Conservation (phyloP, 1,140 invertebrate genomes). For the Trichoplusia ni region DNA sequence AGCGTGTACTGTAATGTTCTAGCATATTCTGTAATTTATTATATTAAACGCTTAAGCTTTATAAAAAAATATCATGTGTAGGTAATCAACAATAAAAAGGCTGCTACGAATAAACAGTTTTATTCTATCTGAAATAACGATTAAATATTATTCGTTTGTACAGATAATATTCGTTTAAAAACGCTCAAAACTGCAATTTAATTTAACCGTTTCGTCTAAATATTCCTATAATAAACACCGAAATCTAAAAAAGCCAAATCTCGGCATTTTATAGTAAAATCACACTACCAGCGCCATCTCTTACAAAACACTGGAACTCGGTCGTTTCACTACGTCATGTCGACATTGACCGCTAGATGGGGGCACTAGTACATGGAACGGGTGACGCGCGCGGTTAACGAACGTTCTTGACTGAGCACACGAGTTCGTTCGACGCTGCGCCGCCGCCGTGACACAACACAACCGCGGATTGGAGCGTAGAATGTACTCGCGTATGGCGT, state of each 20-base stretch:
- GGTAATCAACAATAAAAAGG: too few species aligned
- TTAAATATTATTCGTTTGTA: too few species aligned
- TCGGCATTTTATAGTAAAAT: neutral
- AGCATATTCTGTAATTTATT: too few species aligned
- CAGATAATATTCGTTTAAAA: too few species aligned
- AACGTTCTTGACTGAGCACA: constrained; percentile 78
- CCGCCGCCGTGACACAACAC: constrained; percentile 54
- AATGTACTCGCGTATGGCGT: constrained; percentile 51
- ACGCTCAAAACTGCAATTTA: too few species aligned
- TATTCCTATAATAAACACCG: neutral
- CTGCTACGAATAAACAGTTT: neutral
- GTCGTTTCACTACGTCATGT: constrained; percentile 50
- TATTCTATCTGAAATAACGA: too few species aligned
- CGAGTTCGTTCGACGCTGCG: constrained; percentile 60
- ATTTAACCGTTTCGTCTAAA: too few species aligned
- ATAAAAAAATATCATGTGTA: too few species aligned
- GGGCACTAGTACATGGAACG: constrained; percentile 58
- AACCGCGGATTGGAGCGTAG: constrained; percentile 51
- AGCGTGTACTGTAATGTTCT: too few species aligned
- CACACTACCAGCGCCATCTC: constrained; percentile 50
- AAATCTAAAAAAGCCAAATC: neutral
- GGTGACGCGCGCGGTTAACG: constrained; percentile 74
- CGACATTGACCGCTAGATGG: constrained; percentile 80
- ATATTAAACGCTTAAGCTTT: too few species aligned
- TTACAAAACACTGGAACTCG: constrained; percentile 39